Percentiles rank a stretch among this genome's conserved stretches.
phyloP scores from a whole-genome alignment of 2,888 invertebrate species.

The Parasteatoda lunata region DNA sequence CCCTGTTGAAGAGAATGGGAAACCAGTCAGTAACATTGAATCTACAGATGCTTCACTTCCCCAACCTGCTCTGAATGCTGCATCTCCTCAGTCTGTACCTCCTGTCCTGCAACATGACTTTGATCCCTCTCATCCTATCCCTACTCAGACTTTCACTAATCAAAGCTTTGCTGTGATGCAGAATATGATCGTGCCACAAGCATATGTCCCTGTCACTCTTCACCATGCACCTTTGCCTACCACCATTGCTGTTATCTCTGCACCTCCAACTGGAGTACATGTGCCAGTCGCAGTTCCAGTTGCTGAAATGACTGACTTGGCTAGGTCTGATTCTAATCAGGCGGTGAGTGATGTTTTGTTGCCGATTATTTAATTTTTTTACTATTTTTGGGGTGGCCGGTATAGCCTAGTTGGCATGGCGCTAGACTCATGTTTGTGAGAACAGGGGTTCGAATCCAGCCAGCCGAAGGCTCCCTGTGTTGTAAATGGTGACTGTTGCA shows the following conservation, averaged over 20 bases:
- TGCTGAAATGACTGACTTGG: conserved; percentile 10
- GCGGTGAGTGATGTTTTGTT: no score
- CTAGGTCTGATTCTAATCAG: neutral
- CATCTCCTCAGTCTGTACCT: conserved; percentile 22
- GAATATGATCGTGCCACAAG: conserved; percentile 64
- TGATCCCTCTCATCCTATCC: conserved; percentile 77
- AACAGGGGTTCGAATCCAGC: no score
- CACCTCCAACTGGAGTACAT: conserved; percentile 37
- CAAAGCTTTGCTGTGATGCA: conserved; percentile 80
- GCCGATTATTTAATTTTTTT: no score
- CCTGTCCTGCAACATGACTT: conserved; percentile 51
- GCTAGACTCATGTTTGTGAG: no score
- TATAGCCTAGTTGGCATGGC: no score
- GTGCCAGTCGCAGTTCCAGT: conserved; percentile 49
- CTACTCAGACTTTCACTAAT: conserved; percentile 89
- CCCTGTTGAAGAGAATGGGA: conserved; percentile 22
- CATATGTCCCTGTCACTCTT: conserved; percentile 61
- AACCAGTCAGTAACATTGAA: conserved; percentile 10
- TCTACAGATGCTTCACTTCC: conserved; percentile 12
- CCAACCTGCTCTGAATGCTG: neutral
- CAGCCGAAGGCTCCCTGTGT: no score
- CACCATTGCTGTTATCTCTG: conserved; percentile 24
- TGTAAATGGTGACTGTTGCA: no score
- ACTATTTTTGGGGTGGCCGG: no score
- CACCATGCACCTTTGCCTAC: conserved; percentile 54